Evolutionary conservation across 2,888 invertebrate genomes (phyloP).

Genomic region (Catocala nupta): DNA sequence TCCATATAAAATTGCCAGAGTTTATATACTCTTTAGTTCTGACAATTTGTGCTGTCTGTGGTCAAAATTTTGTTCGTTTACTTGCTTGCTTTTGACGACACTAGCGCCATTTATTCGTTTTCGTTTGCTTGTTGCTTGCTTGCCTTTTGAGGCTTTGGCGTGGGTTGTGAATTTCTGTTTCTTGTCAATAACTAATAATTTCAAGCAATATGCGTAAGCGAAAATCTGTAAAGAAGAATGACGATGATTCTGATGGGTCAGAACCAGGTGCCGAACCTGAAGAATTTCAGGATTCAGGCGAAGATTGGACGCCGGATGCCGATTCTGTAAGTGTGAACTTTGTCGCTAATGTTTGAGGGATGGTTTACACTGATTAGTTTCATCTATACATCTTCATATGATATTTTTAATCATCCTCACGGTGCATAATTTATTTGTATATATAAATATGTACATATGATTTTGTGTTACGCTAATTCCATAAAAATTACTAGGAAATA

Average conservation of each 20-base stretch:
- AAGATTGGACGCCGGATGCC: conserved; percentile 87
- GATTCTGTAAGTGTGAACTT: conserved; percentile 72
- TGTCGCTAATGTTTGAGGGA: neutral
- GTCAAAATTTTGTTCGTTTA: neutral
- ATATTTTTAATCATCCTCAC: no score
- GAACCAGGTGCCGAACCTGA: conserved; percentile 82
- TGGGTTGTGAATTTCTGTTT: conserved; percentile 55
- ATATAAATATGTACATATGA: no score
- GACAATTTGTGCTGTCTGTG: no score
- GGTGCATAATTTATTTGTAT: no score
- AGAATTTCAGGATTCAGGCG: conserved; percentile 86
- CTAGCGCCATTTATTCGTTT: conserved; percentile 27
- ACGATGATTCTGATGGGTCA: conserved; percentile 82
- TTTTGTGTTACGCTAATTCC: no score
- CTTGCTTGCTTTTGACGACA: conserved; percentile 9
- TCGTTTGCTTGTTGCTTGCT: conserved; percentile 39
- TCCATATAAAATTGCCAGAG: no score
- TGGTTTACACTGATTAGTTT: conserved; percentile 2
- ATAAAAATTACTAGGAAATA: neutral
- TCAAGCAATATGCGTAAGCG: conserved; percentile 78
- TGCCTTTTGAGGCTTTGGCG: conserved; percentile 55
- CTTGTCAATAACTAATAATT: conserved; percentile 27
- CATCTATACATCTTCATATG: no score
- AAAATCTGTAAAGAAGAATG: conserved; percentile 80
- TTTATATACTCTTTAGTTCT: no score